A percentile compares a stretch with the other conserved stretches of the same genome.
Evolutionary conservation across 2,113 vertebrate genomes (phyloP).

Genomic region (Rhynchomys soricoides): DNA sequence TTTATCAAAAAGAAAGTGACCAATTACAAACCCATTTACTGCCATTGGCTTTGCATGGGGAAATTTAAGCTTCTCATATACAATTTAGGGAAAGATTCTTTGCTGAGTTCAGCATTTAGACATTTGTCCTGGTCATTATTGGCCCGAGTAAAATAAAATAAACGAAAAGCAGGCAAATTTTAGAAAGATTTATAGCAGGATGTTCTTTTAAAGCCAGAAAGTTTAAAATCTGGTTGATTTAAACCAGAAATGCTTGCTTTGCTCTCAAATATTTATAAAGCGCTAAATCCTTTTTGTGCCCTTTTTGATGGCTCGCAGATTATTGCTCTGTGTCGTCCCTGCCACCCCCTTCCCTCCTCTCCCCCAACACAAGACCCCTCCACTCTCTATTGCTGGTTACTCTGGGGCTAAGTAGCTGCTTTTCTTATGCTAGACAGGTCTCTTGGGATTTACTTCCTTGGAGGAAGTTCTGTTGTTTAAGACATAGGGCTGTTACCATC

Average conservation of each 20-base stretch:
- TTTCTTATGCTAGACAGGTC: background rate
- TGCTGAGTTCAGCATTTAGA: slow-evolving; percentile 78
- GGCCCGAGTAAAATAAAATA: slow-evolving; percentile 71
- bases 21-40: slow-evolving; percentile 72
- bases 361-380: background rate
- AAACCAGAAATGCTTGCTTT: slow-evolving; percentile 73
- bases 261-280: slow-evolving; percentile 73
- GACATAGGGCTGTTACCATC: background rate
- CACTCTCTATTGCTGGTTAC: background rate
- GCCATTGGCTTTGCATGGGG: slow-evolving; percentile 62
- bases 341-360: background rate
- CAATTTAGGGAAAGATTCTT: slow-evolving; percentile 71
- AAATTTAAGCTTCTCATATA: slow-evolving; percentile 57
- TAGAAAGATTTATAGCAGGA: slow-evolving; percentile 69
- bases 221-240: slow-evolving; percentile 73
- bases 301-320: slow-evolving; percentile 59
- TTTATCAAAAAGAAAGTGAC: slow-evolving; percentile 72
- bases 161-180: slow-evolving; percentile 64
- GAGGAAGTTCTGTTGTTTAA: background rate
- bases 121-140: slow-evolving; percentile 78
- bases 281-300: slow-evolving; percentile 62
- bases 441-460: background rate
- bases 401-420: background rate
- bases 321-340: background rate
- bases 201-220: slow-evolving; percentile 76